Evolutionary conservation across 2,113 vertebrate species (phyloP), one percentile per base, ranked within the genome.

Genomic region (Cygnus buccinator): DNA sequence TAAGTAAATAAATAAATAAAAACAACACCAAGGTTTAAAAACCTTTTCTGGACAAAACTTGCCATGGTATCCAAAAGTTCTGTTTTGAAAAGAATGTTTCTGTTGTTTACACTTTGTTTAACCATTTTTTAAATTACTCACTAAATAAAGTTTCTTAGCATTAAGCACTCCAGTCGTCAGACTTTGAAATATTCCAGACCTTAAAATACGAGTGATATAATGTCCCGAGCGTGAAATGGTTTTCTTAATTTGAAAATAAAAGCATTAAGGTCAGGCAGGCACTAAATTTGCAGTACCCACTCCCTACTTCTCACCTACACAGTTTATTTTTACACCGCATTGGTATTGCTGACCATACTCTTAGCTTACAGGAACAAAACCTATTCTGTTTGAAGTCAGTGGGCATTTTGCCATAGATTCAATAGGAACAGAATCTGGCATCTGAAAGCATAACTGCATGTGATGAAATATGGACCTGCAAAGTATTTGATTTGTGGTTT

Each of bases 371-470:
- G 73, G 55, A 48, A 87, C 66, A 95, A 95, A 95, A 94, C 41
- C 59, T 76, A 92, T 72, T 87, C 70, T 89, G 54, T 96, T 94
- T 95, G 84, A 95, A 94, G 80, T 70, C 0, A 0, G 67, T 50
- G 50, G 89, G 86, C 70, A 84, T 91, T 91, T 87, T 96, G 80
- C 94, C 95, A 95, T 29, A 58, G 90, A 70, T 65, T 90, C 62
- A 89, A n/a, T 22, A 91, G 66, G 43, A 94, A 33, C 20, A 54
- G 94, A 92, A 73, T 76, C 15, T 87, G 73, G 35, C 73, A 87
- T 76, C 54, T 70, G 54, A 82, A 95, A 93, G n/a, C 59, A 59
- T 20, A 17, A 22, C 68, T 61, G 48, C 0, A 1, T 72, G 74
- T 48, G 70, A 87, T 84, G 90, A 95, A 97, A 95, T 62, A 66